Base-by-base conservation (phyloP, 2,797 vertebrate genomes). In the Kryptolebias ocellatus region DNA sequence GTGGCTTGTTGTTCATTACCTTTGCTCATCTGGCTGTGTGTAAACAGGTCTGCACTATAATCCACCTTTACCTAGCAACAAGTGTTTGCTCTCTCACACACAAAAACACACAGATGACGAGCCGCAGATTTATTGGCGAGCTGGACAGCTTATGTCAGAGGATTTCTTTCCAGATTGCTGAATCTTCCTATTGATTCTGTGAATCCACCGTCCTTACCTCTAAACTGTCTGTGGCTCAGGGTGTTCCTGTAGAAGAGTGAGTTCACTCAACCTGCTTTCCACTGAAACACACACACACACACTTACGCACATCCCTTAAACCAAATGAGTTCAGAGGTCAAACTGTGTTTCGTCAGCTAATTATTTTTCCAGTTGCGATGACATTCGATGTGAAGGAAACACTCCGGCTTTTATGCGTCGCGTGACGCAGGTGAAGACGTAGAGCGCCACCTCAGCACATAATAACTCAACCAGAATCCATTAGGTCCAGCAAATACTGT, bases 61-160 rank as follows among this genome's bases (percentile, higher is more conserved):
- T 90, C 79, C 76, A 78, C 64, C 16, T 76, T 87, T 91, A 88
- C 93, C 89, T 92, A 91, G 91, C 92, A 94, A 93, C 93, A 76
- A 50, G 53, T 93, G 88, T 93, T 92, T 93, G 83, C 89, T 82
- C 70, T 87, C 64, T 73, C 53, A 72, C 51, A 54, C 17, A 56
- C 70, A 65, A 61, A 70, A 50, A 76, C 56, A 59, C 67, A 52
- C 62, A 64, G 18, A 34, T 24, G 6, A 67, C 14, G 47, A 80
- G 53, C 29, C 10, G 9, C 53, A 59, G 24, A 67, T 61, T 57
- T 20, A 67, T 27, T 1, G 64, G 16, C 29, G 53, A 29, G 31
- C 52, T 49, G 18, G 66, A 31, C 51, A 14, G 17, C 60, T 18
- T 28, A 44, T 45, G 53, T 62, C 52, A 61, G 54, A 46, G 44